A percentile compares a stretch with the other conserved stretches of the same genome.
phyloP scores from a whole-genome alignment of 2,797 vertebrate species.

The Spinibarbus caldwelli region DNA sequence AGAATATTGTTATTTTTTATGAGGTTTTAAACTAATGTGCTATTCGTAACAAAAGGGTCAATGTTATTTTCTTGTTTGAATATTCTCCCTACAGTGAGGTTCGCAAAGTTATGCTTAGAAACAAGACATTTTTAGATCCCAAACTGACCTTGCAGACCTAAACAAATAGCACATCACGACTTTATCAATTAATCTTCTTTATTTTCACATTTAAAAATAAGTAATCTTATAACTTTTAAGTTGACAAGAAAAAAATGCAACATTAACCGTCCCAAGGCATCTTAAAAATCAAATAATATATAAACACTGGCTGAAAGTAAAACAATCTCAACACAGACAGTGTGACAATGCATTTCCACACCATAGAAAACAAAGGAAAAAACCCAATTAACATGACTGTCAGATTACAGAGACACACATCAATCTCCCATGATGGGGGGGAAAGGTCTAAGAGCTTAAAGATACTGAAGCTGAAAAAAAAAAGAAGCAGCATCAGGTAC shows the following conservation, averaged over 20 bases:
- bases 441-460: constrained; percentile 12
- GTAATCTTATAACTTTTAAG: constrained; percentile 73
- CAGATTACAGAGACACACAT: neutral
- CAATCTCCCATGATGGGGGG: neutral
- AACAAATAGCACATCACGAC: constrained; percentile 12
- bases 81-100: neutral
- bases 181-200: constrained; percentile 72
- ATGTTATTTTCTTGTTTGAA: too few species aligned
- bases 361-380: neutral
- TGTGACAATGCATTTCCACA: constrained; percentile 24
- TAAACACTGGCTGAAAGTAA: constrained; percentile 75
- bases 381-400: neutral
- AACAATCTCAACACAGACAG: constrained; percentile 34
- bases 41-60: too few species aligned
- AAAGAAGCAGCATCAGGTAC: constrained; percentile 2
- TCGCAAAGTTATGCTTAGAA: neutral
- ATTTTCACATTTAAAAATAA: constrained; percentile 76
- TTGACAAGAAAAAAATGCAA: constrained; percentile 70
- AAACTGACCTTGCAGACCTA: neutral
- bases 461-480: neutral
- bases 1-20: neutral
- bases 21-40: neutral
- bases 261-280: constrained; percentile 68
- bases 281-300: constrained; percentile 79
- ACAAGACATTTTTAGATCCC: neutral